These are phyloP conservation scores for Escarpia spicata DNA, from an alignment of 2,888 invertebrate genomes.

Conservation along the genomic window DNA sequence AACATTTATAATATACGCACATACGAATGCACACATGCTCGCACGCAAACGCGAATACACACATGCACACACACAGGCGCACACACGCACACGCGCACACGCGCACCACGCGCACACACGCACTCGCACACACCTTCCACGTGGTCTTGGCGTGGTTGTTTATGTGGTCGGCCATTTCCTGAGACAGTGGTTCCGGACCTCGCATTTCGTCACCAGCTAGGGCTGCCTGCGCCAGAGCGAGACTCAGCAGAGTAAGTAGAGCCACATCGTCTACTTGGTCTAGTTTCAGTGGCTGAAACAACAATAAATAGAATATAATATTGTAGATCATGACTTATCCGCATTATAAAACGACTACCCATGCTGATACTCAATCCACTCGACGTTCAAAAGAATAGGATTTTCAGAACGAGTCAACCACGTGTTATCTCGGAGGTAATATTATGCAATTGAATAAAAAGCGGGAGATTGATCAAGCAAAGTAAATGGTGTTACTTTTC, in stretches of 20 bases:
- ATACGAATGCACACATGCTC: no score
- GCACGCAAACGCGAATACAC: no score
- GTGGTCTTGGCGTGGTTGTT: constrained; percentile 74
- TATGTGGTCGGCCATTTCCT: constrained; percentile 73
- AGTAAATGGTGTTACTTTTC: no score
- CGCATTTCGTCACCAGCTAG: constrained; percentile 24
- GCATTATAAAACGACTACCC: not conserved
- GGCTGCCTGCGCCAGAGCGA: constrained; percentile 24
- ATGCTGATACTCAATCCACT: no score
- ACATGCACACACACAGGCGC: no score
- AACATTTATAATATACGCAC: not conserved
- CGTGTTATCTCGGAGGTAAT: no score
- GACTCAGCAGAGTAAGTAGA: not conserved
- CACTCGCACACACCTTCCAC: constrained; percentile 72
- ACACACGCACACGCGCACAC: no score
- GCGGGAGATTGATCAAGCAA: no score
- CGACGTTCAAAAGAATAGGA: no score
- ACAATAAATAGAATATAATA: not conserved
- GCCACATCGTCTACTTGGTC: not conserved
- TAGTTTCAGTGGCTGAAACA: not conserved
- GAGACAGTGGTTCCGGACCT: constrained; percentile 72
- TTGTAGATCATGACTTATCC: not conserved
- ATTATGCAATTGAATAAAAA: no score
- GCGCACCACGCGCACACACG: no score
- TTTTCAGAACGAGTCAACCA: no score